Evolutionary conservation across 2,797 vertebrate species (phyloP), one percentile per base, ranked within the genome.

Genomic region (Salarias fasciatus): DNA sequence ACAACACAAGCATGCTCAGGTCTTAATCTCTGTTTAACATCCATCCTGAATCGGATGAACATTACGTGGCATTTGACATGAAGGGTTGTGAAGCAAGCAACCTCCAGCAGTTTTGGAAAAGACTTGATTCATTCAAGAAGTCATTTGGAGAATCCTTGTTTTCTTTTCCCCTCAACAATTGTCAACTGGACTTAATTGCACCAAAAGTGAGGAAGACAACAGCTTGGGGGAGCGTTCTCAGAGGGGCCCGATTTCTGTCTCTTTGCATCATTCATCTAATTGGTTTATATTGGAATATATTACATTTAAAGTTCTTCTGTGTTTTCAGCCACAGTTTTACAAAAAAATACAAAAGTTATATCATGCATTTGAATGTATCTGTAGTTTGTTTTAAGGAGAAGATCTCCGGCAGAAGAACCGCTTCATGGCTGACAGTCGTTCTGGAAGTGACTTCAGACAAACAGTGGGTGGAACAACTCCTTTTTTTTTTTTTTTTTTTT

Each of bases 171-270:
- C 13, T 42, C 38, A 14, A 13, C 1, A 3, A 9, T 8, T 18
- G 36, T 57, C 51, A 38, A n/a, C 44, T n/a, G 15, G 6, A 41
- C 30, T 59, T 41, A 18, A 41, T 30, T 30, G 43, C 52, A 61
- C 11, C 35, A 24, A 47, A 64, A 11, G 14, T 37, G 30, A 55
- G 1, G 8, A 3, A 65, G 41, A 70, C 52, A 44, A 43, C 42
- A 62, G 42, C 35, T 37, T 42, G 35, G 14, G 7, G 28, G 24
- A 46, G 13, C 12, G 14, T 47, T 33, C 50, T 5, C 14, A 8
- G 1, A 11, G 5, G 12, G 46, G 24, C 11, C 18, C 46, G 29
- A 18, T 4, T 10, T 10, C 18, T 54, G 18, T 10, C 5, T 51
- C 12, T 13, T 61, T 49, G 24, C 24, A 11, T 46, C 2, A 2